A percentile compares a stretch with the other conserved stretches of the same genome.
Evolutionary conservation across 2,113 vertebrate species (phyloP).

Genomic region (Ornithorhynchus anatinus): DNA sequence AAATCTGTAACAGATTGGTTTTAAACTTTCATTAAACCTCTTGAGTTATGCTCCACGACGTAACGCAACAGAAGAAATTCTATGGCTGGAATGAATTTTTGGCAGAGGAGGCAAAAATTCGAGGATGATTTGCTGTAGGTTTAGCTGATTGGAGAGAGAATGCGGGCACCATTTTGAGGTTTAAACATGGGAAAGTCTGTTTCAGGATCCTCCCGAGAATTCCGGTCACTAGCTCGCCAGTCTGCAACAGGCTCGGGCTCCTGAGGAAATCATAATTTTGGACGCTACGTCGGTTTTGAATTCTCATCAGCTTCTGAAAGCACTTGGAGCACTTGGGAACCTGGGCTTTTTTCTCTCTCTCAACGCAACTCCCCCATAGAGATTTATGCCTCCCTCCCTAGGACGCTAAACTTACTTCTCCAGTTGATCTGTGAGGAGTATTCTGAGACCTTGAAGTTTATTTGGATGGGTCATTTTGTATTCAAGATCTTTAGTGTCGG

Average conservation of each 20-base stretch:
- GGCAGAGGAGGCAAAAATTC: constrained; percentile 52
- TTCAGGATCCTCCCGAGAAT: constrained; percentile 58
- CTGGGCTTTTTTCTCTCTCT: constrained; percentile 67
- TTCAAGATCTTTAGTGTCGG: constrained; percentile 62
- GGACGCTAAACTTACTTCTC: constrained; percentile 62
- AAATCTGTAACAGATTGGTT: constrained; percentile 56
- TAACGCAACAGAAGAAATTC: constrained; percentile 37
- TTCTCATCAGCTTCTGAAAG: constrained; percentile 71
- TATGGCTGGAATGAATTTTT: constrained; percentile 60
- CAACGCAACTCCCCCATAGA: constrained; percentile 64
- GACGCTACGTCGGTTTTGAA: constrained; percentile 71
- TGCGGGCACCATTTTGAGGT: constrained; percentile 67
- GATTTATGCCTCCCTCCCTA: constrained; percentile 72
- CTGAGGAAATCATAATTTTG: constrained; percentile 71
- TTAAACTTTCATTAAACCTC: constrained; percentile 59
- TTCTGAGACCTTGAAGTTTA: constrained; percentile 73
- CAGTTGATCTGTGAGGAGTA: constrained; percentile 67
- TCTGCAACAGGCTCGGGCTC: constrained; percentile 71
- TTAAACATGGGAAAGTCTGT: constrained; percentile 68
- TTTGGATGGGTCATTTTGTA: constrained; percentile 70
- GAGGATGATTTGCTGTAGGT: constrained; percentile 58
- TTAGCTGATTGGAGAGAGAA: constrained; percentile 65
- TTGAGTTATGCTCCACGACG: constrained; percentile 43
- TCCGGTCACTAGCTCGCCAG: constrained; percentile 68
- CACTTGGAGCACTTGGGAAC: constrained; percentile 66